Base-by-base conservation (phyloP, 1,140 invertebrate species). In the Zaprionus tsacasi region DNA sequence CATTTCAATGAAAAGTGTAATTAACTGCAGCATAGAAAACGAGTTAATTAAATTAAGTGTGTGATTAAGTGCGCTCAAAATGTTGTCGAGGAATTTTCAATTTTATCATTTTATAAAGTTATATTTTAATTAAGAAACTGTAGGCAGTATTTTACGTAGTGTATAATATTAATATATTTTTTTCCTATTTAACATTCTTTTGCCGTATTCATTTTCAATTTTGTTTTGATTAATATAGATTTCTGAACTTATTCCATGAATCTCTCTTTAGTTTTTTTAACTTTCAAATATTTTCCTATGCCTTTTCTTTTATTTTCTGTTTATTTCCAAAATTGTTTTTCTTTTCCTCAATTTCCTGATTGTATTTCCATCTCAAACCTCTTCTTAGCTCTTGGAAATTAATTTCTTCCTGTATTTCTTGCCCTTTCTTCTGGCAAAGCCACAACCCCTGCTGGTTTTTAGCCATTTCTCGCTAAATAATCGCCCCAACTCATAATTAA, bases 401-500 rank as follows among this genome's bases (percentile, higher is more conserved):
- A 0, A 15, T 4, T 15, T 8, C 40, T 15, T 45, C 40, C 40
- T 10, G 7, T 17, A 8, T 43, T 3, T 43, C 3, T 1, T 15
- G n/a, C 13, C 38, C 0, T 13, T 36, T 4, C 13, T 58, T 15
- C 40, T 3, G 15, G 5, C 40, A 6, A 40, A 40, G 15, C 11
- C 13, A 27, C n/a, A 25, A 21, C 13, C 33, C 8, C 38, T n/a
- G 33, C 48, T 25, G 40, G 21, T 38, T 48, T 48, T 48, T 6
- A 25, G 45, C 11, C 45, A 65, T 63, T 83, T 38, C 13, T 50
- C 27, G 48, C 64, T 35, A 54, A 69, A 60, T 87, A 88, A 83
- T 89, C 83, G 80, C 60, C 40, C 3, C 68, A 77, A 77, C 85
- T 88, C 81, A 89, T 88, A 89, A 88, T 88, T 83, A 88, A 88